Percentiles rank a stretch among this genome's conserved stretches.
Conservation (phyloP, 2,888 invertebrate species). For the Chromoteleia sp. region DNA sequence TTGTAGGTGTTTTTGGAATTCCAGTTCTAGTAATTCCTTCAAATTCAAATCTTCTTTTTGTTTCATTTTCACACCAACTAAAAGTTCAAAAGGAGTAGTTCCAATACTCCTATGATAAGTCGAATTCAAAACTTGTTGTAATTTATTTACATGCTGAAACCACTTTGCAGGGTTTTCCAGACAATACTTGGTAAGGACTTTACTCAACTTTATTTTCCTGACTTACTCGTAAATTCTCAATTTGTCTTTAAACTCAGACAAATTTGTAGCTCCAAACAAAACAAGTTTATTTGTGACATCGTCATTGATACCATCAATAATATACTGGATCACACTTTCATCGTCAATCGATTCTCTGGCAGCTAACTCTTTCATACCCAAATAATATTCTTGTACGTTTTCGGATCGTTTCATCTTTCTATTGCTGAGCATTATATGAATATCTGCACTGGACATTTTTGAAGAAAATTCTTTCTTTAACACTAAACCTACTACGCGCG, state of each 20-base stretch:
- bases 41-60: constrained; percentile 22
- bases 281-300: constrained; percentile 28
- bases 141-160: constrained; percentile 72
- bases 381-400: constrained; percentile 50
- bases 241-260: constrained; percentile 45
- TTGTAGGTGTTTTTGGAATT: no score
- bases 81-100: constrained; percentile 44
- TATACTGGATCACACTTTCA: constrained; percentile 50
- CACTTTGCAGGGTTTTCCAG: constrained; percentile 75
- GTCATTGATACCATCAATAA: constrained; percentile 45
- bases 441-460: no score
- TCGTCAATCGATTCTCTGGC: constrained; percentile 47
- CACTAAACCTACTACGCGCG: no score
- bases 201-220: no score
- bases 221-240: constrained; percentile 30
- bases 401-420: constrained; percentile 48
- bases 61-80: constrained; percentile 40
- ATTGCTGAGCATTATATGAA: background rate
- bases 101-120: constrained; percentile 71
- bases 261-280: constrained; percentile 35
- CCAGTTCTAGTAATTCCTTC: no score
- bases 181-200: constrained; percentile 77
- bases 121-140: constrained; percentile 74
- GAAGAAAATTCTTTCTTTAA: constrained; percentile 1
- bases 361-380: constrained; percentile 48